phyloP scores from a whole-genome alignment of 2,113 vertebrate genomes.

The Melanerpes formicivorus region DNA sequence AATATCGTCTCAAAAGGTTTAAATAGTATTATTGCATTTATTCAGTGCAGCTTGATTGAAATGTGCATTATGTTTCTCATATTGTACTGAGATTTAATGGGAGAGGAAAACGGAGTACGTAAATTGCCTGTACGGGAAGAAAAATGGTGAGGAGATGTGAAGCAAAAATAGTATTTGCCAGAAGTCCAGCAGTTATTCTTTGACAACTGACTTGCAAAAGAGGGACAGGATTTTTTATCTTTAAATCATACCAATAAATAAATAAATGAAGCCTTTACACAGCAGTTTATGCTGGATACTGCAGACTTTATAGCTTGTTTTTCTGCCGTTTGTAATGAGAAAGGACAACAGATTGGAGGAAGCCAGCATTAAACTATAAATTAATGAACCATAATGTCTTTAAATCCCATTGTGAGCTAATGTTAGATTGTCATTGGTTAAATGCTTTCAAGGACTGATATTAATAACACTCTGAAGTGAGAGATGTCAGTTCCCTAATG shows the following conservation, averaged over 20 bases:
- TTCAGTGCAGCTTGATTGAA: constrained; percentile 8
- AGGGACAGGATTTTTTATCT: neutral
- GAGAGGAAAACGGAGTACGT: neutral
- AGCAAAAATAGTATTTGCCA: constrained; percentile 9
- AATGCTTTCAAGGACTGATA: constrained; percentile 66
- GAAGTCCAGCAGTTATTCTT: constrained; percentile 7
- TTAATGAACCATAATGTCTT: constrained; percentile 56
- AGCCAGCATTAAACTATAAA: constrained; percentile 56
- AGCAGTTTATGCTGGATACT: constrained; percentile 6
- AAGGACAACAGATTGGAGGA: constrained; percentile 57
- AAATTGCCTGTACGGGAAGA: neutral
- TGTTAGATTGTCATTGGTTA: constrained; percentile 64
- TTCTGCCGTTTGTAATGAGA: constrained; percentile 37
- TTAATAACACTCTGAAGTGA: constrained; percentile 52
- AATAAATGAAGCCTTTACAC: neutral
- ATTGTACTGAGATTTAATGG: neutral
- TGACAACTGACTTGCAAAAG: constrained; percentile 13
- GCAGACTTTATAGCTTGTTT: neutral
- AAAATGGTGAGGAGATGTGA: neutral
- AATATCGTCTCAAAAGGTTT: neutral
- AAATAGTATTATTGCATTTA: neutral
- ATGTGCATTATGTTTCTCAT: neutral
- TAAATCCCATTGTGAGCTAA: constrained; percentile 57
- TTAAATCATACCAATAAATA: constrained; percentile 34
- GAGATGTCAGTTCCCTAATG: constrained; percentile 50